Base-by-base conservation (phyloP, 2,797 vertebrate genomes). In the Pangasius krempfi region DNA sequence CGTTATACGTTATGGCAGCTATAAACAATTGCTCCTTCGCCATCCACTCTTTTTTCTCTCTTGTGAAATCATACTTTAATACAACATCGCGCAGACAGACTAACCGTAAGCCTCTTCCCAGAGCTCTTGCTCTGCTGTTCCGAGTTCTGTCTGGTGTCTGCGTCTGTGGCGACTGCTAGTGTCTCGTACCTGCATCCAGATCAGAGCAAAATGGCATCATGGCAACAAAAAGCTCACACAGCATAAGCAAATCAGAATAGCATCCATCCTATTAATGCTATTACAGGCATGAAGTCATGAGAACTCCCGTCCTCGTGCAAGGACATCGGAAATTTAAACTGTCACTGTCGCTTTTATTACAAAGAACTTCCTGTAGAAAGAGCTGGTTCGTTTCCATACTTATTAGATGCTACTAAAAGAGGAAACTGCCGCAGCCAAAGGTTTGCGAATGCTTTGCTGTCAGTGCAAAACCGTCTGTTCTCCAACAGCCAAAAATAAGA, bases 111-210 rank as follows among this genome's bases (percentile, higher is more conserved):
- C 76, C 91, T 90, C 81, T 91, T 92, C n/a, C 88, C 89, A 1
- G 90, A 86, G 62, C 80, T 95, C 92, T 96, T 96, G 90, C 97
- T 96, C 78, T 97, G 97, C 88, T 96, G 94, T 56, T 97, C 98
- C 0, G 94, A 92, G 91, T 98, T 97, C 92, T 97, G 96, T 90
- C 95, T 97, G 91, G 92, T 97, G 94, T 98, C 97, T 83, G 98
- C 97, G 80, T 99, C 98, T n/a, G 98, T 98, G 0, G 98, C 98
- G 93, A 99, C 97, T n/a, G 98, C 97, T 92, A 99, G 95, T n/a
- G 98, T 97, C 94, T 99, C 98, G 87, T 99, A 99, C 94, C 98
- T 99, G 94, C 92, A 13, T 54, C 20, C 25, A 54, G 88, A 44
- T 33, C 33, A 88, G 40, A 54, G 10, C 10, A 40, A 37, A n/a